Percentiles rank a stretch among this genome's conserved stretches.
These are phyloP conservation scores for Lophius piscatorius DNA, from an alignment of 2,113 vertebrate genomes.

Conservation along the genomic window DNA sequence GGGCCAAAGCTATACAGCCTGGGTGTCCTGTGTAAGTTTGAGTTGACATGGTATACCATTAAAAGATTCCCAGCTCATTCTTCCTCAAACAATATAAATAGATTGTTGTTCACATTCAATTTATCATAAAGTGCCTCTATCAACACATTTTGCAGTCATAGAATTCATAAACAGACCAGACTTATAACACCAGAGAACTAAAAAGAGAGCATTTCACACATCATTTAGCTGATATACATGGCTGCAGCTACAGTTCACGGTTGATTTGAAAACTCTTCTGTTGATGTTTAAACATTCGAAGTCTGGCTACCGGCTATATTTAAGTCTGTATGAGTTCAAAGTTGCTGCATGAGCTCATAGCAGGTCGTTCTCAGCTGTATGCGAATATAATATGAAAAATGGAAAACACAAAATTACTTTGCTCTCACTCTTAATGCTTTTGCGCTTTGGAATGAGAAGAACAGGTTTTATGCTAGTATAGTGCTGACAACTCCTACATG, in stretches of 20 bases:
- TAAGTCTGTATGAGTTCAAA: constrained; percentile 33
- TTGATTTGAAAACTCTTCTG: constrained; percentile 44
- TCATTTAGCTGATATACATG: constrained; percentile 18
- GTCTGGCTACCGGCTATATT: constrained; percentile 47
- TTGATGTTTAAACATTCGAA: constrained; percentile 49
- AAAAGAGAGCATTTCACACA: constrained; percentile 12
- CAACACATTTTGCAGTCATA: too few relatives aligned
- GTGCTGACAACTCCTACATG: constrained; percentile 6
- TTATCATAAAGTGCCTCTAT: too few relatives aligned
- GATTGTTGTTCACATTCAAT: too few relatives aligned
- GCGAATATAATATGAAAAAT: constrained; percentile 56
- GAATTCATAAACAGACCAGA: constrained; percentile 3
- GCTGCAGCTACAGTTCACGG: constrained; percentile 39
- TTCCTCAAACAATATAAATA: too few relatives aligned
- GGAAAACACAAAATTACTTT: constrained; percentile 47
- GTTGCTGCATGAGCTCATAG: constrained; percentile 50
- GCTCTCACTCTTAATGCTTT: constrained; percentile 39
- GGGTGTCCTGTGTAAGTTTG: too few relatives aligned
- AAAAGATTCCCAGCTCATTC: too few relatives aligned
- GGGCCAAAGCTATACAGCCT: too few relatives aligned
- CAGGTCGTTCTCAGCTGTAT: constrained; percentile 54
- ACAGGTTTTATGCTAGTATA: constrained; percentile 26
- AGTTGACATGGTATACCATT: too few relatives aligned
- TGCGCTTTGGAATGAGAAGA: constrained; percentile 45
- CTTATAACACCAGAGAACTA: constrained; percentile 8